Base-by-base conservation (phyloP, 1,140 invertebrate genomes). In the Cardiocondyla obscurior region DNA sequence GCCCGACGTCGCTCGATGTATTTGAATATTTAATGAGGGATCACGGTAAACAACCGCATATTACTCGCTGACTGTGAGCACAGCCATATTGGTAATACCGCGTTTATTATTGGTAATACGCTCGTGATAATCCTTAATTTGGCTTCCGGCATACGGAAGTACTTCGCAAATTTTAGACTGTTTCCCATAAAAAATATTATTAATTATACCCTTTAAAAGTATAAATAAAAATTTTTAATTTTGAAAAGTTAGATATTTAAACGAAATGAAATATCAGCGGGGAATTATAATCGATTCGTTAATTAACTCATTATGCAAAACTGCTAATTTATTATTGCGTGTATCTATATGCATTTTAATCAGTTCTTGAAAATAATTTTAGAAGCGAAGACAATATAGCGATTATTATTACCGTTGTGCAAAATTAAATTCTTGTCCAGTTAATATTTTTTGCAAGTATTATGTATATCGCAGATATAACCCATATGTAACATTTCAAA, bases 11-110 rank as follows among this genome's bases (percentile, higher is more conserved):
- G 49, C 8, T 53, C 70, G 46, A 49, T 64, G 51, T 51, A 82
- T 89, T 89, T 89, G 83, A 89, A 89, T 89, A 84, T 88, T 89
- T 87, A 89, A 89, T 85, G 85, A 89, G 74, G 76, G 53, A 36
- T 64, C 60, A 72, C 25, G 82, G 70, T 85, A 82, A 67, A 64
- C 44, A 64, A 69, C 57, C 62, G 30, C 28, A 87, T 65, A 77
- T 36, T 72, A 65, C 60, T 81, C 55, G 85, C 39, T 58, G 51
- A 60, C 62, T 69, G 4, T 69, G 62, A 69, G 30, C 62, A 57
- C 22, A 30, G 25, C 46, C 49, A 55, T 77, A 67, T 49, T 53
- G 58, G 22, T 69, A 77, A 79, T 79, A 30, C 33, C 30, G 46
- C 22, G 46, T 53, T 79, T 79, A 79, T 79, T 39, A 42, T 79